phyloP scores from a whole-genome alignment of 2,113 vertebrate genomes.

The Aviceda subcristata region DNA sequence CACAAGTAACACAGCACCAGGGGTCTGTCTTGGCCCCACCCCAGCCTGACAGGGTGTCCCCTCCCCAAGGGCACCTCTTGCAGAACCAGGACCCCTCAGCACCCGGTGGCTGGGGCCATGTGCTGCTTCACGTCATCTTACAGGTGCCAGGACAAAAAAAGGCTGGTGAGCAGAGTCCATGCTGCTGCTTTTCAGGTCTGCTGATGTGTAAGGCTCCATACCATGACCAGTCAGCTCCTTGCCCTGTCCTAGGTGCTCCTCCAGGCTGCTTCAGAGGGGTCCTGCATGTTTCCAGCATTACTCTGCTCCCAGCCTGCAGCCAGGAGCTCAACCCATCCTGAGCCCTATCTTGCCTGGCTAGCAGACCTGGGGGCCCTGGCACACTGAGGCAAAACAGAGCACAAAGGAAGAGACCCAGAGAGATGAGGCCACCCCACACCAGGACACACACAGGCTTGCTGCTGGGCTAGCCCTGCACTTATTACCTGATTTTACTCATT shows the following conservation, averaged over 20 bases:
- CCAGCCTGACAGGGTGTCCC: too few species aligned
- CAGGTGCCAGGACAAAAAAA: neutral
- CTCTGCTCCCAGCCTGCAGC: neutral
- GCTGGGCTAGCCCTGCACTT: neutral
- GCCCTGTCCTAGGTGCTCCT: rapidly evolving
- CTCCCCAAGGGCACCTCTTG: neutral
- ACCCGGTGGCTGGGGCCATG: rapidly evolving
- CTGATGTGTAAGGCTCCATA: rapidly evolving
- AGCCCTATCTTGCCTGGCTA: neutral
- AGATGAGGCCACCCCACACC: neutral
- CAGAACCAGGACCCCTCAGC: neutral
- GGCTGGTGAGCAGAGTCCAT: neutral
- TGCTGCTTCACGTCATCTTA: rapidly evolving
- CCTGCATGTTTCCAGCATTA: rapidly evolving
- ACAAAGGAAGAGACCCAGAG: neutral
- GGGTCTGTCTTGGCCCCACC: rapidly evolving
- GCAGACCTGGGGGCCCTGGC: rapidly evolving
- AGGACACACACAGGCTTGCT: neutral
- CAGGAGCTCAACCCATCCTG: neutral
- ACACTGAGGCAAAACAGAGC: neutral
- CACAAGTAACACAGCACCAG: neutral
- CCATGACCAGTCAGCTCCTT: neutral
- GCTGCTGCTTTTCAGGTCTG: neutral
- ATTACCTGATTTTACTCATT: neutral
- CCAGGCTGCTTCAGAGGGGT: neutral